Percentiles rank a stretch among this genome's conserved stretches.
Conservation (phyloP, 92 coral and sea anemone species). For the Zoanthus gigantus region DNA sequence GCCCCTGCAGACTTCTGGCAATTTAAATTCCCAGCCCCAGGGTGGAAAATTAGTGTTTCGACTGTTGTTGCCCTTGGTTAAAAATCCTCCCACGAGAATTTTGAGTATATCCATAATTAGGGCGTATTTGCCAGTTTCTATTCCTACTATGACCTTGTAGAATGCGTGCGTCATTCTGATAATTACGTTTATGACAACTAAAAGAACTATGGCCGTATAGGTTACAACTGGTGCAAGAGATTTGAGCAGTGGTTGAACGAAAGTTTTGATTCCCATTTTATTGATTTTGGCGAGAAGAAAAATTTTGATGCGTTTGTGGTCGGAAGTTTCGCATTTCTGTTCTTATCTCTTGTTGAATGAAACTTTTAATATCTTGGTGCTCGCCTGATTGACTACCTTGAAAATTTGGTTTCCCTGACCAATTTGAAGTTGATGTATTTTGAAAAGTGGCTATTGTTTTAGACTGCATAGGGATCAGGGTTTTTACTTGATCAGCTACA, state of each 20-base stretch:
- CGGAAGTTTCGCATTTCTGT: background rate
- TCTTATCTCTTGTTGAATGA: background rate
- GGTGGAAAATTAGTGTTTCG: background rate
- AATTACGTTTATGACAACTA: background rate
- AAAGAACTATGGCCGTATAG: background rate
- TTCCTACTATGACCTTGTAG: background rate
- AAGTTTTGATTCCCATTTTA: background rate
- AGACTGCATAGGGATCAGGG: background rate
- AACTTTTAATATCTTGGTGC: background rate
- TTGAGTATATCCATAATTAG: background rate
- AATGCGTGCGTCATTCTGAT: background rate
- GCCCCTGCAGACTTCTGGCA: conserved; percentile 5
- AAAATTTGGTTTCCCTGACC: background rate
- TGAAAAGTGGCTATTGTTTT: background rate
- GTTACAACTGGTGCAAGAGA: background rate
- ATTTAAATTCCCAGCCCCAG: background rate
- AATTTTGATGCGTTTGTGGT: background rate
- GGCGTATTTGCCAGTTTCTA: background rate
- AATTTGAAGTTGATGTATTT: background rate
- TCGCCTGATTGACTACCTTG: background rate
- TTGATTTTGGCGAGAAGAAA: background rate
- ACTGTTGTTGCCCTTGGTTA: background rate
- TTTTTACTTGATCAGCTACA: background rate
- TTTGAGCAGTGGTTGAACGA: background rate
- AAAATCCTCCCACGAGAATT: background rate